These are phyloP conservation scores for Platycheirus rosarum DNA, from an alignment of 2,888 invertebrate genomes.

Conservation along the genomic window DNA sequence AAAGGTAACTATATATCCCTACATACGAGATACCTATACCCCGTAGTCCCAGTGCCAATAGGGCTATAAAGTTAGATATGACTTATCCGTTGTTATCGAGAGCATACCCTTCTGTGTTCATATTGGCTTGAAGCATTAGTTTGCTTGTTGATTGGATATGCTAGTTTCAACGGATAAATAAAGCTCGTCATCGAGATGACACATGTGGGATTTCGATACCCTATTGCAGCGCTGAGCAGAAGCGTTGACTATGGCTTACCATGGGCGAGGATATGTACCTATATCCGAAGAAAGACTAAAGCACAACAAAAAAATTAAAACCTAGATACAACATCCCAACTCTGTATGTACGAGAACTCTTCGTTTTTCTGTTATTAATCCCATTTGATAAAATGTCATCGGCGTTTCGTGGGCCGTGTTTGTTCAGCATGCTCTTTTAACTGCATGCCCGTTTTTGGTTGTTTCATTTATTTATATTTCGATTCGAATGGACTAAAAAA, in stretches of 20 bases:
- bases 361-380: conserved; percentile 53
- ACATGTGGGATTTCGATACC: conserved; percentile 62
- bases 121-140: conserved; percentile 60
- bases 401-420: conserved; percentile 18
- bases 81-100: conserved; percentile 22
- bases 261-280: conserved; percentile 12
- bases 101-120: conserved; percentile 20
- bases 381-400: conserved; percentile 66
- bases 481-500: conserved; percentile 23
- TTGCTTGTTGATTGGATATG: conserved; percentile 66
- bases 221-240: conserved; percentile 30
- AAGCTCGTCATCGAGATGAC: conserved; percentile 66
- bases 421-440: conserved; percentile 8
- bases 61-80: conserved; percentile 7
- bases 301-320: conserved; percentile 1
- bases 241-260: neutral
- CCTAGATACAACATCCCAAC: too few species aligned
- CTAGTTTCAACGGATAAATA: conserved; percentile 64
- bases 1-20: neutral
- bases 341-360: conserved; percentile 43
- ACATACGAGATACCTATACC: too few species aligned
- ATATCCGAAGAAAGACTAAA: conserved; percentile 23
- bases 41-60: conserved; percentile 4
- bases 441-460: conserved; percentile 8
- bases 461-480: conserved; percentile 16